Percentiles rank a stretch among this genome's conserved stretches.
Conservation (phyloP, 2,113 vertebrate genomes). For the Leucosticte australis region DNA sequence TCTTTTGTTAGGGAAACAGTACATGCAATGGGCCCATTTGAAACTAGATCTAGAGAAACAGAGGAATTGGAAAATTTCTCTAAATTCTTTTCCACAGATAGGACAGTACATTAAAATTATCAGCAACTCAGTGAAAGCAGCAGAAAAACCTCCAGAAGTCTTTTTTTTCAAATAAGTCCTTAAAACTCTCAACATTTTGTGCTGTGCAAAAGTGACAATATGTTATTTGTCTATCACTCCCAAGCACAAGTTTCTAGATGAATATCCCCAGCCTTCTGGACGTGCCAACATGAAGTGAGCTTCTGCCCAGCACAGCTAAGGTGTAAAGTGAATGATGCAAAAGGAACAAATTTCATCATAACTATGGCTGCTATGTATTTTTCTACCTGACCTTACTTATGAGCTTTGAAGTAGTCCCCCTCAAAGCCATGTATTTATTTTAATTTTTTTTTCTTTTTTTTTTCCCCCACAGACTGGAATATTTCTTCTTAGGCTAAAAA, state of each 20-base stretch:
- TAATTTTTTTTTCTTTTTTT: neutral
- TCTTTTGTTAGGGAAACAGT: neutral
- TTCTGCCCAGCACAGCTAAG: neutral
- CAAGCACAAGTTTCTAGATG: neutral
- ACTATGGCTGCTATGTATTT: neutral
- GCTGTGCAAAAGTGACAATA: neutral
- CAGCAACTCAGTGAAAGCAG: neutral
- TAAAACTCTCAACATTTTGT: neutral
- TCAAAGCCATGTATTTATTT: neutral
- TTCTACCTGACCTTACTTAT: neutral
- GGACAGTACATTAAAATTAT: neutral
- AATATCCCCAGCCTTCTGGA: neutral
- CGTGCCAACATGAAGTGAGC: neutral
- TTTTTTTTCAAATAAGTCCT: neutral
- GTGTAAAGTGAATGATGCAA: neutral
- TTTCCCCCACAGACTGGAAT: neutral
- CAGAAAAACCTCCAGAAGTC: neutral
- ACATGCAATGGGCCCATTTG: neutral
- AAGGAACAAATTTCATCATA: neutral
- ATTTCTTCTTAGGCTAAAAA: conserved; percentile 9
- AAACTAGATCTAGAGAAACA: neutral
- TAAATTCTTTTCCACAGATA: neutral
- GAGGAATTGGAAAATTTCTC: neutral
- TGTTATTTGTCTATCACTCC: neutral
- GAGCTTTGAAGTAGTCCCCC: neutral